Percentiles rank a stretch among this genome's conserved stretches.
These are phyloP conservation scores for Pandemis corylana DNA, from an alignment of 2,888 invertebrate species.

Conservation along the genomic window DNA sequence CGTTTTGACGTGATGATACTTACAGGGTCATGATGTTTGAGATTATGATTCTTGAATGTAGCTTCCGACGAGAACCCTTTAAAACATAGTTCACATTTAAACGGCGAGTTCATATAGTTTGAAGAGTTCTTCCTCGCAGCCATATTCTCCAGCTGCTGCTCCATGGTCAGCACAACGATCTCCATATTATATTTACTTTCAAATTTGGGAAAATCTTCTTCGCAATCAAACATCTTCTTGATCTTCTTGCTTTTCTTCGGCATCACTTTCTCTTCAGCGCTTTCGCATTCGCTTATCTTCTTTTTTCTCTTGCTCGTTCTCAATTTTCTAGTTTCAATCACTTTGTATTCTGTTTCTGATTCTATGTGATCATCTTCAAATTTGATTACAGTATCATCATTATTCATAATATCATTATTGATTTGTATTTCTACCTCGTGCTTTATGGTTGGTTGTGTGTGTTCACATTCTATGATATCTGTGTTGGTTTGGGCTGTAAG, in stretches of 20 bases:
- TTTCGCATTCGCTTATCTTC: constrained; percentile 12
- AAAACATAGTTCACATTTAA: constrained; percentile 42
- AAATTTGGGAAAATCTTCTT: constrained; percentile 44
- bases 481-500: constrained; percentile 2
- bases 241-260: constrained; percentile 44
- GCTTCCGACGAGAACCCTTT: constrained; percentile 44
- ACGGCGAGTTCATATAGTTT: constrained; percentile 43
- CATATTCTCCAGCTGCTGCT: constrained; percentile 44
- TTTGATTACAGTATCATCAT: constrained; percentile 8
- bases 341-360: neutral
- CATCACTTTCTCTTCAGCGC: constrained; percentile 7
- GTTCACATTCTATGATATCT: constrained; percentile 7
- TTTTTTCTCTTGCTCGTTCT: constrained; percentile 22
- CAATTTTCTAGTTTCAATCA: constrained; percentile 9
- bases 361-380: constrained; percentile 29
- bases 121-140: constrained; percentile 39
- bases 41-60: constrained; percentile 41
- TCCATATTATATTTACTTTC: constrained; percentile 43
- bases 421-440: neutral
- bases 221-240: constrained; percentile 37
- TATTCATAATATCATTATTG: neutral
- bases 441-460: constrained; percentile 9
- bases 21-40: constrained; percentile 44
- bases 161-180: constrained; percentile 39
- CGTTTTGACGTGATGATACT: no score